These are phyloP conservation scores for Ctenomys sociabilis DNA, from an alignment of 2,113 vertebrate species.

Conservation along the genomic window DNA sequence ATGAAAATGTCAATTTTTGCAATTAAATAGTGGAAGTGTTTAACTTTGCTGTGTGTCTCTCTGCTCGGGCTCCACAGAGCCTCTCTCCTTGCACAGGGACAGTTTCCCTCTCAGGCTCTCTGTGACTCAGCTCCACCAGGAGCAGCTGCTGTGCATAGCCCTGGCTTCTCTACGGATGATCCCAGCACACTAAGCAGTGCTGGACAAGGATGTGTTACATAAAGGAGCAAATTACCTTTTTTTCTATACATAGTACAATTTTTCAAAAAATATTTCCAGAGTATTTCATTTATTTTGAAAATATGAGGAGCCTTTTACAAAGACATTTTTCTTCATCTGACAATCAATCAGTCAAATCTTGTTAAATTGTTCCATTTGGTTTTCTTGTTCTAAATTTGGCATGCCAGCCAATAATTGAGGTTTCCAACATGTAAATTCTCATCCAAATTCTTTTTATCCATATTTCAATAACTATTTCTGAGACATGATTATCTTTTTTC, in stretches of 20 bases:
- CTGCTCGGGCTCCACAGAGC: not conserved
- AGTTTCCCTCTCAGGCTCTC: not conserved
- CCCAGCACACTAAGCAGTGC: not conserved
- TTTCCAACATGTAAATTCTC: not conserved
- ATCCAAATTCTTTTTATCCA: not conserved
- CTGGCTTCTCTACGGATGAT: not conserved
- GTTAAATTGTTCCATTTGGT: not conserved
- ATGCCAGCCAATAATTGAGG: not conserved
- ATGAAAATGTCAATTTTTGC: no score
- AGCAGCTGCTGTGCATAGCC: not conserved
- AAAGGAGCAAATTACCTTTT: not conserved
- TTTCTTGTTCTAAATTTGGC: not conserved
- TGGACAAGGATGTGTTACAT: not conserved
- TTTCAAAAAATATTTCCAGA: conserved; percentile 43
- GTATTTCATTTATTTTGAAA: conserved; percentile 31
- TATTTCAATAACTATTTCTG: not conserved
- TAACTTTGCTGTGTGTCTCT: not conserved
- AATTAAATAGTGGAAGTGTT: no score
- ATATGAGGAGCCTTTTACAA: conserved; percentile 3
- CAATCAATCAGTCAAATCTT: not conserved
- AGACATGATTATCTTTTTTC: not conserved
- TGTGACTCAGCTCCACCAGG: not conserved
- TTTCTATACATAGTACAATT: not conserved
- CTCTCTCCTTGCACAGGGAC: no score
- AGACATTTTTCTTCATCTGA: conserved; percentile 20